Conservation (phyloP, 2,113 vertebrate species). For the Vombatus ursinus region DNA sequence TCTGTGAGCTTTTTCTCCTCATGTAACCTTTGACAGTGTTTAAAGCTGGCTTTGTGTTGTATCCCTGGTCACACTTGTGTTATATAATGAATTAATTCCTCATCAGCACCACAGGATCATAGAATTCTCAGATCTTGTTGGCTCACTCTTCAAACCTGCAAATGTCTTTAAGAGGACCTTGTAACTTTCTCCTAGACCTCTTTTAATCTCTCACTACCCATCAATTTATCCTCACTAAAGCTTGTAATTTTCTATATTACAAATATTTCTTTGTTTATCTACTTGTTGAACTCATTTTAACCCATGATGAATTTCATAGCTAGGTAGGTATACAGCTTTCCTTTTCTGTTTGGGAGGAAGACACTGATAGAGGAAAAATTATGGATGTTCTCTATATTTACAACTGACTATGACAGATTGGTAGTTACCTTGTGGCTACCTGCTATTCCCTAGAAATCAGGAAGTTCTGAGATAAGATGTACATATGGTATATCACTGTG, state of each 20-base stretch:
- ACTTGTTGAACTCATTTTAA: neutral
- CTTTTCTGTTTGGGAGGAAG: neutral
- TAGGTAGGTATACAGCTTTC: neutral
- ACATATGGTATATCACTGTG: neutral
- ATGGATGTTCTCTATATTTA: neutral
- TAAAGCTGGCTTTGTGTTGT: neutral
- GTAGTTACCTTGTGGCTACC: neutral
- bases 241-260: neutral
- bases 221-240: neutral
- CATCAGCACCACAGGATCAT: neutral
- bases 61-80: neutral
- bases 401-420: neutral
- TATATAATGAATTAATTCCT: neutral
- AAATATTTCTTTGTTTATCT: neutral
- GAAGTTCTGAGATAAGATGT: neutral
- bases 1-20: conserved; percentile 14
- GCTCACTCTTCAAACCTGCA: neutral
- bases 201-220: neutral
- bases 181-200: too few species aligned
- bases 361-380: neutral
- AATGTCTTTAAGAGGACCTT: neutral
- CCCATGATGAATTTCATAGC: neutral
- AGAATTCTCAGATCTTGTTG: neutral
- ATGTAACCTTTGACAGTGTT: conserved; percentile 7
- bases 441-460: neutral